Evolutionary conservation across 1,140 invertebrate genomes (phyloP), one percentile per base, ranked within the genome.

Genomic region (Rhopalosiphum padi): DNA sequence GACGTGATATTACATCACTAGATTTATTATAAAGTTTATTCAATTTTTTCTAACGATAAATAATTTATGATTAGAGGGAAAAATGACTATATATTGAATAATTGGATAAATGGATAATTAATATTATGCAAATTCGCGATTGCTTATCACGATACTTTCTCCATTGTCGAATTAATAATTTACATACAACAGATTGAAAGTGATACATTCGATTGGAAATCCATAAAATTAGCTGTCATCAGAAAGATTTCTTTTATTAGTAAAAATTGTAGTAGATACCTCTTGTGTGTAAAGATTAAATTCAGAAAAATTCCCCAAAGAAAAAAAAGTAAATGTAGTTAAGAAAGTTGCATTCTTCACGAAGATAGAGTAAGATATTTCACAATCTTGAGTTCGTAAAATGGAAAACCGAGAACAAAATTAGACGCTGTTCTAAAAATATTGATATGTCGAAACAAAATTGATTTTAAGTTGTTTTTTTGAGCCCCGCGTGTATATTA

Each of bases 171-270:
- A 43, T 89, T 51, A 48, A 48, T 51, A 89, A 89, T 89, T 89
- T 89, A 55, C 87, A 89, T 89, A 89, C 7, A 55, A 37, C 35
- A 89, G 53, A 89, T 89, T 55, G 87, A 89, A 89, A 53, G 87
- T 55, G 48, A 55, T 53, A 53, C 35, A 25, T 89, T 51, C 35
- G 51, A 89, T 53, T 55, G 30, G 48, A 89, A 89, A 53, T 89
- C 35, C 48, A 55, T 55, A 89, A 55, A 89, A 89, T 55, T 55
- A 89, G 87, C 35, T 55, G 51, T 35, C n/a, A 25, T 37, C 5
- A 0, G 35, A 89, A 25, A 53, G 9, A 55, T 55, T 89, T 55
- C 30, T 89, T 48, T 51, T 35, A 35, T 48, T 7, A 53, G 15
- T 51, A 37, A 35, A 86, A 1, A 77, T 77, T 77, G n/a, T 77